These are phyloP conservation scores for Stomatorhinus ivindoensis DNA, from an alignment of 2,113 vertebrate genomes.

Conservation along the genomic window DNA sequence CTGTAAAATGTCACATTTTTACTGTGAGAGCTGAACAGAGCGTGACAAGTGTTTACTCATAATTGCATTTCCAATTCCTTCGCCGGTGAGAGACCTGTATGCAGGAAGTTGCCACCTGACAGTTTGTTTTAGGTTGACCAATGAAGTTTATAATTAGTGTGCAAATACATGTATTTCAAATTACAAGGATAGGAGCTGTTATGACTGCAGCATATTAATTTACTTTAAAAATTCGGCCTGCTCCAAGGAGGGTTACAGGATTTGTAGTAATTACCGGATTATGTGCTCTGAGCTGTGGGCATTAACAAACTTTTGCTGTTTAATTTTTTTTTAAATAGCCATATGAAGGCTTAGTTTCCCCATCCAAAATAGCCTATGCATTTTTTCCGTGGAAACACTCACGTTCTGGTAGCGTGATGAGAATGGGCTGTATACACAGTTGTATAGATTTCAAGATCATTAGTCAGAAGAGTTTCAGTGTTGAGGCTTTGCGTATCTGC, in stretches of 20 bases:
- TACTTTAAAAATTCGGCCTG: not conserved
- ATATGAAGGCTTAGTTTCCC: not conserved
- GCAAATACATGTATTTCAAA: constrained; percentile 18
- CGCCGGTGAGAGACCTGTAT: not conserved
- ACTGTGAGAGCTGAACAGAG: not conserved
- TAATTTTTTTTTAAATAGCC: not conserved
- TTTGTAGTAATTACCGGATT: constrained; percentile 4
- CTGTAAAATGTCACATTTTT: not conserved
- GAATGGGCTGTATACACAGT: not conserved
- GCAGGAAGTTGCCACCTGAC: not conserved
- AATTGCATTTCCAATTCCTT: not conserved
- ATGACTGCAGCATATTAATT: constrained; percentile 5
- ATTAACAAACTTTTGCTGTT: constrained; percentile 4
- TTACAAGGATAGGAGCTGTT: not conserved
- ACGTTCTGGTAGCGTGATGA: not conserved
- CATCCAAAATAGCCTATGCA: not conserved
- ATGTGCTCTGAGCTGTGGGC: not conserved
- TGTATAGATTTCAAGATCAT: not conserved
- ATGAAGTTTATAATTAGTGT: constrained; percentile 5
- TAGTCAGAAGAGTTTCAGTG: not conserved
- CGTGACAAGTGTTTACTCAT: not conserved
- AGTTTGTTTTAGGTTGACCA: not conserved
- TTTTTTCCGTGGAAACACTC: not conserved
- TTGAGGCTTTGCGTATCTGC: not conserved
- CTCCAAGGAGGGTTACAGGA: not conserved